Percentiles rank a stretch among this genome's conserved stretches.
Conservation (phyloP, 2,113 vertebrate genomes). For the Otus sunia region DNA sequence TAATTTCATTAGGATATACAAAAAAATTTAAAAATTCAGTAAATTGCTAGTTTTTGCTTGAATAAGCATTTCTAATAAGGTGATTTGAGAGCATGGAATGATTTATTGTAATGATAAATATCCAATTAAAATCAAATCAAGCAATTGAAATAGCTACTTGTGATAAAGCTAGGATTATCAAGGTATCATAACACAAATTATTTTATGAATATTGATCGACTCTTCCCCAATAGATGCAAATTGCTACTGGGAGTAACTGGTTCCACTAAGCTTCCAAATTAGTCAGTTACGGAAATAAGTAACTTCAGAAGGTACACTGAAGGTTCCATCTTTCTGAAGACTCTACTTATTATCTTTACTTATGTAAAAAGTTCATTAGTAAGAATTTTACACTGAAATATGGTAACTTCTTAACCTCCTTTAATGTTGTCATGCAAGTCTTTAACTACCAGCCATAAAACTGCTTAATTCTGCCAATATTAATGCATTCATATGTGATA, state of each 20-base stretch:
- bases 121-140: not conserved
- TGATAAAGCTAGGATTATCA: not conserved
- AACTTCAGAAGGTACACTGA: not conserved
- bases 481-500: constrained; percentile 15
- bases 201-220: not conserved
- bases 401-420: not conserved
- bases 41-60: not conserved
- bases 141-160: not conserved
- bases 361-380: constrained; percentile 14
- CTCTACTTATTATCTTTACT: constrained; percentile 13
- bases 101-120: not conserved
- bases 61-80: not conserved
- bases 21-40: not conserved
- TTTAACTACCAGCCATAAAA: constrained; percentile 25
- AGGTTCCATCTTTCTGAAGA: constrained; percentile 1
- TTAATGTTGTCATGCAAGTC: not conserved
- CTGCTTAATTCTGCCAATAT: constrained; percentile 3
- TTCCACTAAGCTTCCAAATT: not conserved
- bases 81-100: not conserved
- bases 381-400: constrained; percentile 28
- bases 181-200: not conserved
- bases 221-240: not conserved
- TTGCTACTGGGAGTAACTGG: not conserved
- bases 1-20: not conserved
- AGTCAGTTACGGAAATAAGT: not conserved